These are phyloP conservation scores for Dysdera silvatica DNA, from an alignment of 1,140 invertebrate genomes.

Conservation along the genomic window DNA sequence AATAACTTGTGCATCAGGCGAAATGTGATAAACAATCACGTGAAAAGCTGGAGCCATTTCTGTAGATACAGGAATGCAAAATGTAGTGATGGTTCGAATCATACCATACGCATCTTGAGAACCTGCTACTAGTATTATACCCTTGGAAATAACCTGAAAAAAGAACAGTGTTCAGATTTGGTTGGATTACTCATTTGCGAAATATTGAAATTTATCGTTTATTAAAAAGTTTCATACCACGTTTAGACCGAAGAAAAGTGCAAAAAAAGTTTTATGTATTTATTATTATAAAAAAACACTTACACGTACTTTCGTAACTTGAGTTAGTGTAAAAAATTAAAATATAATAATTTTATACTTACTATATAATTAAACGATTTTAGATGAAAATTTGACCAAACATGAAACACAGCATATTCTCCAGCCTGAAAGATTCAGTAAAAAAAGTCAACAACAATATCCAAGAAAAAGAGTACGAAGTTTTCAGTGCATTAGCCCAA, in stretches of 20 bases:
- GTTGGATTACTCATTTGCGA: not conserved
- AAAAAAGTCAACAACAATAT: not conserved
- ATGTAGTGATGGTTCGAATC: constrained; percentile 41
- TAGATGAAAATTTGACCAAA: constrained; percentile 45
- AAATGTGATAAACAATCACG: constrained; percentile 51
- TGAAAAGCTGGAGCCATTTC: constrained; percentile 55
- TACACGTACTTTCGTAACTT: no score
- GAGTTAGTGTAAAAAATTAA: no score
- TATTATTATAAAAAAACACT: no score
- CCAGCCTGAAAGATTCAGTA: constrained; percentile 31
- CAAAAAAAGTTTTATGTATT: no score
- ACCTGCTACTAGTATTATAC: constrained; percentile 42
- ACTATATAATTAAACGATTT: constrained; percentile 48
- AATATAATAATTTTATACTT: no score
- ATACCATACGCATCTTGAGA: constrained; percentile 36
- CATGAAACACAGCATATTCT: constrained; percentile 49
- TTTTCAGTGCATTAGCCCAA: no score
- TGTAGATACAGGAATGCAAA: constrained; percentile 45
- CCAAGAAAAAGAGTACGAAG: no score
- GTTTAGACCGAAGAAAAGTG: not conserved
- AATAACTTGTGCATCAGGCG: constrained; percentile 47
- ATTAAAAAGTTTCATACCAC: no score
- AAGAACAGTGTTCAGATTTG: not conserved
- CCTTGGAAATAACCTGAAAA: constrained; percentile 47
- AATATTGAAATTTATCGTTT: no score